Conservation (phyloP, 2,113 vertebrate genomes). For the Dascyllus trimaculatus region DNA sequence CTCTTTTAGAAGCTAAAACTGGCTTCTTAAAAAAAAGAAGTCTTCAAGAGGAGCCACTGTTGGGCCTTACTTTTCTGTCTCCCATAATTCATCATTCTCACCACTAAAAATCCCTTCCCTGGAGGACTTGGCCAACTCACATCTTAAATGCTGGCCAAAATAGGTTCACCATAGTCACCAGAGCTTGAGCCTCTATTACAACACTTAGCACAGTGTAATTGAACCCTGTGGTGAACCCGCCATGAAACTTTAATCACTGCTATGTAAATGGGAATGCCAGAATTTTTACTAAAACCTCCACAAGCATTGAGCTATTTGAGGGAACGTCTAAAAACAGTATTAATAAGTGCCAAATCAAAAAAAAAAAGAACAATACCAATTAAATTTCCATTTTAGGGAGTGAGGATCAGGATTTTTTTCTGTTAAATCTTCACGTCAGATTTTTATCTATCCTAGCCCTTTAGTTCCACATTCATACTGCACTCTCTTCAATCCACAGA, state of each 20-base stretch:
- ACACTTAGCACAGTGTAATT: slow-evolving; percentile 11
- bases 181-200: slow-evolving; percentile 18
- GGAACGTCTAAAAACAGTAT: neutral
- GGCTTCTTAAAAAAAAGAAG: neutral
- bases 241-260: slow-evolving; percentile 44
- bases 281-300: neutral
- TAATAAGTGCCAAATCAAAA: slow-evolving; percentile 31
- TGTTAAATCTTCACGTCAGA: neutral
- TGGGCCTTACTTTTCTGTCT: slow-evolving; percentile 42
- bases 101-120: slow-evolving; percentile 1
- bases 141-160: slow-evolving; percentile 29
- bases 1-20: too few relatives aligned
- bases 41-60: slow-evolving; percentile 14
- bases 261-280: slow-evolving; percentile 13
- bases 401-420: slow-evolving; percentile 1
- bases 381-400: neutral
- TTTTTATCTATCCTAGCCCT: neutral
- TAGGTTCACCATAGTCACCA: neutral
- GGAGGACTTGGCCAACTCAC: slow-evolving; percentile 4
- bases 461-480: neutral
- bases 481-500: neutral
- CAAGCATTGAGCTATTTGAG: slow-evolving; percentile 8
- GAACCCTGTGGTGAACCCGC: slow-evolving; percentile 21
- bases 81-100: slow-evolving; percentile 41
- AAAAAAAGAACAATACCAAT: slow-evolving; percentile 4